Conservation (phyloP, 2,888 invertebrate species). For the Limnephilus rhombicus region DNA sequence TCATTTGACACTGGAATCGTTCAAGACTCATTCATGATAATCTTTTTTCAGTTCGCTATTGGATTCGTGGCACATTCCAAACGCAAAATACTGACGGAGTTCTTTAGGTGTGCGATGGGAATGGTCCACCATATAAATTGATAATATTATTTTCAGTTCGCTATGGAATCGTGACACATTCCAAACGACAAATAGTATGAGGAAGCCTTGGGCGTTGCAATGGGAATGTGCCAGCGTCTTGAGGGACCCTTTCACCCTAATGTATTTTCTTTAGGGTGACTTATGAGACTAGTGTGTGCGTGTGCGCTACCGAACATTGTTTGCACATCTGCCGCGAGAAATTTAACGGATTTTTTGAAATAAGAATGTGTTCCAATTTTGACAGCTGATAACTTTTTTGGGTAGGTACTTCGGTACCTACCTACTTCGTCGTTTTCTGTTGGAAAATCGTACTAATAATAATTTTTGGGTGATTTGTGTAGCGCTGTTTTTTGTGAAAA, state of each 20-base stretch:
- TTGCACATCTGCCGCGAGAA: slow-evolving; percentile 32
- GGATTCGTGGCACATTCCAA: too few relatives aligned
- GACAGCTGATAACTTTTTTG: slow-evolving; percentile 1
- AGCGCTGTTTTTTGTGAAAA: too few relatives aligned
- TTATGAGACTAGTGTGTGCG: slow-evolving; percentile 17
- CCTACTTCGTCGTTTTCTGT: not conserved
- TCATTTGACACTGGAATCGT: not conserved
- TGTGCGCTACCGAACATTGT: slow-evolving; percentile 32
- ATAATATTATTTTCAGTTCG: not conserved
- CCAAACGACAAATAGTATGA: not conserved
- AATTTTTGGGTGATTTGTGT: too few relatives aligned
- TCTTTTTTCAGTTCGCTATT: not conserved
- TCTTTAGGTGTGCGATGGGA: too few relatives aligned
- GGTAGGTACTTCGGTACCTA: not conserved
- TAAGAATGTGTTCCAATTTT: slow-evolving; percentile 6
- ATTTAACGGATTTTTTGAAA: slow-evolving; percentile 45
- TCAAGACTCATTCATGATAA: not conserved
- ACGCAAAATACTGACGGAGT: too few relatives aligned
- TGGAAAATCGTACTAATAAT: not conserved
- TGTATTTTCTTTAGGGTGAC: slow-evolving; percentile 36
- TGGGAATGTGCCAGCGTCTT: slow-evolving; percentile 19
- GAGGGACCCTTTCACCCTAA: not conserved
- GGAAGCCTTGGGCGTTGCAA: not conserved
- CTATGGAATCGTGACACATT: not conserved
- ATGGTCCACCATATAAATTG: too few relatives aligned